These are phyloP conservation scores for Epizoanthus scotinus DNA, from an alignment of 92 coral and sea anemone species.

Conservation along the genomic window DNA sequence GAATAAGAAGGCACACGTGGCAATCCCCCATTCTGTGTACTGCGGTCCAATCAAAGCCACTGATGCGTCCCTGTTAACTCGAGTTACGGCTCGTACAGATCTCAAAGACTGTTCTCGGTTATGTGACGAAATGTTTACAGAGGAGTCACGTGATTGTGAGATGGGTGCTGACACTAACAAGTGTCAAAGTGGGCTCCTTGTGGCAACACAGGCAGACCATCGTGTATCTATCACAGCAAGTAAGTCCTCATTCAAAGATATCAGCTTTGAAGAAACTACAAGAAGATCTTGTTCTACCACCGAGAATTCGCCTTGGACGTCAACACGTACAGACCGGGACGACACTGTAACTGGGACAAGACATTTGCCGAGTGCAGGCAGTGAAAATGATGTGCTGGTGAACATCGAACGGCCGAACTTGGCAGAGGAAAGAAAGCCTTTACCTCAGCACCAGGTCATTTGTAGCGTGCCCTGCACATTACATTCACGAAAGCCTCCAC, in stretches of 20 bases:
- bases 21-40: neutral
- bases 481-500: constrained; percentile 94
- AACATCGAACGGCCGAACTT: neutral
- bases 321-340: neutral
- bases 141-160: neutral
- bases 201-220: neutral
- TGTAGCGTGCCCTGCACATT: constrained; percentile 91
- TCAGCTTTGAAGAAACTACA: neutral
- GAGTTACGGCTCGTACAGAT: neutral
- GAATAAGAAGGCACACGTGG: neutral
- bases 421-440: constrained; percentile 4
- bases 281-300: neutral
- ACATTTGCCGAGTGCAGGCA: neutral
- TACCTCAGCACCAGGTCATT: constrained; percentile 75
- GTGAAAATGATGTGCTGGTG: neutral
- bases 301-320: neutral
- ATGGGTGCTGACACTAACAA: neutral
- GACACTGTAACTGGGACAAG: neutral
- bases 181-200: neutral
- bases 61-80: neutral
- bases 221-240: neutral
- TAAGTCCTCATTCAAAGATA: too few species aligned
- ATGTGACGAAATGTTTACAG: neutral
- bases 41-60: neutral
- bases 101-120: neutral